A percentile compares a stretch with the other conserved stretches of the same genome.
Evolutionary conservation across 2,113 vertebrate species (phyloP).

Genomic region (Paralichthys olivaceus): DNA sequence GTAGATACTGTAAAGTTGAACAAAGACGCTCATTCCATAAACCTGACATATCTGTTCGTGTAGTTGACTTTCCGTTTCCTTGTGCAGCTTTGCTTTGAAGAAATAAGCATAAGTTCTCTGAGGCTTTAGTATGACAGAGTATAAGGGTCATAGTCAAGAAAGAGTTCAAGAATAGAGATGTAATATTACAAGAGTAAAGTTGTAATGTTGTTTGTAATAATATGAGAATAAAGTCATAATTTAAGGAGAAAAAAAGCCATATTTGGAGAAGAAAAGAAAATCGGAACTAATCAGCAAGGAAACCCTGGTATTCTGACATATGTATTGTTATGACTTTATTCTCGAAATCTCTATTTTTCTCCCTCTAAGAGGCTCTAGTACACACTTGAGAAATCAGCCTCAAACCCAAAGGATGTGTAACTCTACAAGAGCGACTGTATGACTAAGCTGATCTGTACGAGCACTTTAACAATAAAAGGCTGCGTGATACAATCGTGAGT

Average conservation of each 20-base stretch:
- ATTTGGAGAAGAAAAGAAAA: too few species aligned
- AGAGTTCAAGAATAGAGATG: too few species aligned
- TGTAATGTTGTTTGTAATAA: too few species aligned
- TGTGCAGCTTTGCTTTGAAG: slow-evolving; percentile 10
- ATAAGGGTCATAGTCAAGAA: too few species aligned
- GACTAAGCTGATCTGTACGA: slow-evolving; percentile 41
- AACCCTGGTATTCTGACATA: too few species aligned
- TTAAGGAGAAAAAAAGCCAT: too few species aligned
- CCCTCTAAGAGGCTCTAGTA: neutral
- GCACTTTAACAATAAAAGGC: slow-evolving; percentile 8
- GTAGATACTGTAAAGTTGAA: slow-evolving; percentile 28
- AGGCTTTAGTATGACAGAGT: neutral
- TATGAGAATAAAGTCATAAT: too few species aligned
- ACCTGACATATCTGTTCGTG: slow-evolving; percentile 4
- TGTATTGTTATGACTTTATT: neutral
- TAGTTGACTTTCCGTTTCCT: neutral
- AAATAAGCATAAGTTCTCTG: neutral
- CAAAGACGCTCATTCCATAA: slow-evolving; percentile 17
- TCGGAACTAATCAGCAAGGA: too few species aligned
- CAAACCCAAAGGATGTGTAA: neutral
- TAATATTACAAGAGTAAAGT: too few species aligned
- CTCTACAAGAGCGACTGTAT: neutral
- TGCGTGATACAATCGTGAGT: slow-evolving; percentile 50
- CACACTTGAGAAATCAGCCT: neutral
- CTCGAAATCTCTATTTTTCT: too few species aligned